phyloP scores from a whole-genome alignment of 1,140 invertebrate species.

The Acyrthosiphon pisum region DNA sequence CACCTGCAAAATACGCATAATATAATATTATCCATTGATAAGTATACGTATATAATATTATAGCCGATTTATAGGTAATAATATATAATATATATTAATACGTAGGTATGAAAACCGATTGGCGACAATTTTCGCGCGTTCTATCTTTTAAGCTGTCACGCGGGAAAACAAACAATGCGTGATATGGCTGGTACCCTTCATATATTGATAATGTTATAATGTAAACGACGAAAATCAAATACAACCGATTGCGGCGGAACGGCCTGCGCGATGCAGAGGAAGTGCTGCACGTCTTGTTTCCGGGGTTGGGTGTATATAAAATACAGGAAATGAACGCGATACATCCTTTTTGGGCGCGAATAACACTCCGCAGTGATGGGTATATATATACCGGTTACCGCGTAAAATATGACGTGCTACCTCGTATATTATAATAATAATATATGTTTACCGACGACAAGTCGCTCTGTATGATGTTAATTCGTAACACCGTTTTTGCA shows the following conservation, averaged over 20 bases:
- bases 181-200: too few species aligned
- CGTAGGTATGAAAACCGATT: background rate
- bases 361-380: background rate
- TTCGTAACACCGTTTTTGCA: background rate
- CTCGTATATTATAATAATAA: background rate
- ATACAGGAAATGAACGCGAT: constrained; percentile 40
- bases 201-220: background rate
- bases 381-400: background rate
- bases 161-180: background rate
- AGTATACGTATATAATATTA: too few species aligned
- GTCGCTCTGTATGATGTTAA: background rate
- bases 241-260: background rate
- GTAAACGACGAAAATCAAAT: background rate
- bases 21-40: too few species aligned
- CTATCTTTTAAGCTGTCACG: background rate
- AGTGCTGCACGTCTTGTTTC: constrained; percentile 26
- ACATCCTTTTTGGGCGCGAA: background rate
- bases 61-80: too few species aligned
- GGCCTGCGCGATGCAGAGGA: background rate
- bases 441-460: background rate
- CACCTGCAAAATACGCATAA: too few species aligned
- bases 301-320: background rate
- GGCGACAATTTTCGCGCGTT: background rate
- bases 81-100: too few species aligned
- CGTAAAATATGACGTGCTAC: background rate